Percentiles rank a stretch among this genome's conserved stretches.
These are phyloP conservation scores for Panurus biarmicus DNA, from an alignment of 2,113 vertebrate genomes.

Conservation along the genomic window DNA sequence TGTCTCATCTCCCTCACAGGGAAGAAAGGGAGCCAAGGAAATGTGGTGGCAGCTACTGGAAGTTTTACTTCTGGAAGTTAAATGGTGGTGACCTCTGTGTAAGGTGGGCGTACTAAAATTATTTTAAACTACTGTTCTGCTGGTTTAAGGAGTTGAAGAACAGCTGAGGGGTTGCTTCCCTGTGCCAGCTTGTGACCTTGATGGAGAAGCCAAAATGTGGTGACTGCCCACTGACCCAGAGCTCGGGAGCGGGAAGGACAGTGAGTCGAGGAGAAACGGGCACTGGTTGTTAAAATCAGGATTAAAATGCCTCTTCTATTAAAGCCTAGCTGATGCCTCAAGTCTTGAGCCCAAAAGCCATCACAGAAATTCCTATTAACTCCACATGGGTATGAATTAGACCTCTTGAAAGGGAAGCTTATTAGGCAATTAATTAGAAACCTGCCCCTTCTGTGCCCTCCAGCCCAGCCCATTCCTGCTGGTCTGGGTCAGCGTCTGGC, in stretches of 20 bases:
- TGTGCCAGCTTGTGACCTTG: background rate
- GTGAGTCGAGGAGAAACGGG: background rate
- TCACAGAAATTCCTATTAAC: background rate
- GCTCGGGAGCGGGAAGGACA: background rate
- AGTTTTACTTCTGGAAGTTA: background rate
- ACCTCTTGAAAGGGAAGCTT: background rate
- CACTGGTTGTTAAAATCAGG: background rate
- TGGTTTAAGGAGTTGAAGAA: background rate
- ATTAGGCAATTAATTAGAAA: background rate
- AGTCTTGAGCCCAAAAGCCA: background rate
- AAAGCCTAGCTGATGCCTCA: background rate
- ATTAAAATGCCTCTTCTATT: background rate
- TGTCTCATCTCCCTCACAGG: background rate
- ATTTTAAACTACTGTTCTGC: background rate
- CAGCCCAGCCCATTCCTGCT: background rate
- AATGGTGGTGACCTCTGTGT: background rate
- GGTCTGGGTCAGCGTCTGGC: background rate
- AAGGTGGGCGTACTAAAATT: background rate
- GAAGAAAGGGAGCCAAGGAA: background rate
- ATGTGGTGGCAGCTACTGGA: background rate
- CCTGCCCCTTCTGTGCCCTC: background rate
- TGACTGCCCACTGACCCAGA: background rate
- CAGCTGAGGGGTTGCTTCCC: too few species aligned
- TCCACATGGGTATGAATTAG: background rate
- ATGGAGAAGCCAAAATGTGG: background rate